Evolutionary conservation across 2,888 invertebrate species (phyloP), one percentile per base, ranked within the genome.

Genomic region (Lasiommata megera): DNA sequence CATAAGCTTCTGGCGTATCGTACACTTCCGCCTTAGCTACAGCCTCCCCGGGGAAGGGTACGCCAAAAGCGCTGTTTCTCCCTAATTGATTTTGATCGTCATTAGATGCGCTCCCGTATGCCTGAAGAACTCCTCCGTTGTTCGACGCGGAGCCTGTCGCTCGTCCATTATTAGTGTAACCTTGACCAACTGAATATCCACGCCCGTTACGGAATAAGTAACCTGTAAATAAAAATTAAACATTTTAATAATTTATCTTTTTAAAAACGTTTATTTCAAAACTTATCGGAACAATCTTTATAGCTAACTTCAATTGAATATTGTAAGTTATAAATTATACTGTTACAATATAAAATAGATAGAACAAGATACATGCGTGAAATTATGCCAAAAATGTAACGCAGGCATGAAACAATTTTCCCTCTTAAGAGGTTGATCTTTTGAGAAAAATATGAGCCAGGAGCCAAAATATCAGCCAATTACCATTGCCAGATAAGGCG

Each of bases 201-300:
- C 88, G 87, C 69, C 80, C 81, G 68, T 82, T 78, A 72, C 88
- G 88, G 74, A 72, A 77, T 29, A 76, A 16, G 41, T 75, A 70
- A 70, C 79, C 87, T 88, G 70, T 0, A 50, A 63, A 41, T 12
- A 16, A 29, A 46, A 3, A 34, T 11, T 11, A 34, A 11, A 11
- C 3, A 3, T 11, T 11, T 9, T 1, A 31, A 9, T 31, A 31
- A 1, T 34, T 23, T 23, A 5, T 23, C 23, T 23, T 23, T 23
- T 3, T 5, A 23, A 23, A 23, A 23, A 23, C 23, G 23, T 23
- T 23, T 23, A 23, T 23, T 23, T n/a, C n/a, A n/a, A n/a, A n/a
- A n/a, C n/a, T n/a, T n/a, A n/a, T n/a, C n/a, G n/a, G n/a, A n/a
- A n/a, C n/a, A n/a, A n/a, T n/a, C n/a, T n/a, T n/a, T n/a, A n/a